Evolutionary conservation across 30 jellyfish, hydroid and myxozoan species (phyloP).

Genomic region (Cassiopea andromeda): DNA sequence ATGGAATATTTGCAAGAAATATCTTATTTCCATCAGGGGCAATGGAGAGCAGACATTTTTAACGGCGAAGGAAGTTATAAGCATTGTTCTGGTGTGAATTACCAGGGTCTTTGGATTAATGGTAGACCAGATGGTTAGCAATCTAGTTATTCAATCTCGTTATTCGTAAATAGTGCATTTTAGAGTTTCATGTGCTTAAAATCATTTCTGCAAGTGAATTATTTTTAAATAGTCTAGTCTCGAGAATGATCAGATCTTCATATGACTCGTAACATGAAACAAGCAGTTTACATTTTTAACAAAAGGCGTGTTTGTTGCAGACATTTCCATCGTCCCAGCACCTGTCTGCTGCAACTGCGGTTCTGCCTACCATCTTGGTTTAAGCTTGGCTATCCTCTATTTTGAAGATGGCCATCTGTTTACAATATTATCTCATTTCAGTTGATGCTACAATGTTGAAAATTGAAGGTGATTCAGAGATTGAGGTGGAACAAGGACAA

Average conservation of each 20-base stretch:
- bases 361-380: neutral
- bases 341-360: too few relatives aligned
- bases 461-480: constrained; percentile 36
- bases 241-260: too few relatives aligned
- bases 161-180: too few relatives aligned
- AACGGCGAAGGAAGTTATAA: constrained; percentile 86
- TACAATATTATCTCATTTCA: constrained; percentile 10
- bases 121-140: constrained; percentile 82
- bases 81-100: constrained; percentile 78
- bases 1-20: neutral
- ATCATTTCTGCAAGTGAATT: too few relatives aligned
- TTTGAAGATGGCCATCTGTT: neutral
- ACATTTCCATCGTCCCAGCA: too few relatives aligned
- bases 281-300: too few relatives aligned
- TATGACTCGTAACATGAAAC: too few relatives aligned
- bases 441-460: constrained; percentile 78
- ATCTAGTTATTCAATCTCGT: neutral
- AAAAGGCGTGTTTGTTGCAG: too few relatives aligned
- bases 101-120: constrained; percentile 89
- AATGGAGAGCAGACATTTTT: constrained; percentile 81
- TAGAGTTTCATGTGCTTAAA: too few relatives aligned
- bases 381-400: neutral
- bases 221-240: too few relatives aligned
- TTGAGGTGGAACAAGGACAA: constrained; percentile 78
- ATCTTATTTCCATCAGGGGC: constrained; percentile 72